Percentiles rank a stretch among this genome's conserved stretches.
phyloP scores from a whole-genome alignment of 2,113 vertebrate genomes.

The Proterorhinus semilunaris region DNA sequence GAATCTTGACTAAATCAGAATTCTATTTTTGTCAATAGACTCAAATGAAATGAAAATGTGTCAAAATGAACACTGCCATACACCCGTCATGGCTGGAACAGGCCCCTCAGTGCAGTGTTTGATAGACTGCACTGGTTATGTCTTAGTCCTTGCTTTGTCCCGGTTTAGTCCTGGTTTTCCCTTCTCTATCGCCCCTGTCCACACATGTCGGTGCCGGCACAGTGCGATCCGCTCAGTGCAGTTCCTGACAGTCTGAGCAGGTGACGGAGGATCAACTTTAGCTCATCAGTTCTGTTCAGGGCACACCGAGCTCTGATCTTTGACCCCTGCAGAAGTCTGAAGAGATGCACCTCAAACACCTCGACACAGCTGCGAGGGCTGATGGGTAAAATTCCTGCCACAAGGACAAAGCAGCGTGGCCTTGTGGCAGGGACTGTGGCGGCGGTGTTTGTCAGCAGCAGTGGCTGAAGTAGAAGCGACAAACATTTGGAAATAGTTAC shows the following conservation, averaged over 20 bases:
- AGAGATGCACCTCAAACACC: neutral
- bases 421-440: too few species aligned
- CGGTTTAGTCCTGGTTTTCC: constrained; percentile 2
- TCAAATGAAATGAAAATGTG: neutral
- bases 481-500: too few species aligned
- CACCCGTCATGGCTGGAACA: too few species aligned
- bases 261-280: constrained; percentile 63
- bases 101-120: too few species aligned
- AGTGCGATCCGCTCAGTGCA: constrained; percentile 14
- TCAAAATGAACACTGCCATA: too few species aligned
- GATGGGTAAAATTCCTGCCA: neutral
- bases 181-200: neutral
- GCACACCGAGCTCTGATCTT: constrained; percentile 44
- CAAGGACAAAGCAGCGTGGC: neutral
- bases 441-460: too few species aligned
- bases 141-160: neutral
- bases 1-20: too few species aligned
- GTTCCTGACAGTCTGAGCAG: constrained; percentile 58
- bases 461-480: too few species aligned
- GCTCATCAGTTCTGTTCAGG: constrained; percentile 40
- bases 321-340: constrained; percentile 16
- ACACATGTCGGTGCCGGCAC: constrained; percentile 34
- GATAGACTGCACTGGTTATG: too few species aligned
- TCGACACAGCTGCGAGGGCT: neutral
- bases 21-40: too few species aligned